Percentiles rank a stretch among this genome's conserved stretches.
These are phyloP conservation scores for Chaenodraco wilsoni DNA, from an alignment of 2,797 vertebrate genomes.

Conservation along the genomic window DNA sequence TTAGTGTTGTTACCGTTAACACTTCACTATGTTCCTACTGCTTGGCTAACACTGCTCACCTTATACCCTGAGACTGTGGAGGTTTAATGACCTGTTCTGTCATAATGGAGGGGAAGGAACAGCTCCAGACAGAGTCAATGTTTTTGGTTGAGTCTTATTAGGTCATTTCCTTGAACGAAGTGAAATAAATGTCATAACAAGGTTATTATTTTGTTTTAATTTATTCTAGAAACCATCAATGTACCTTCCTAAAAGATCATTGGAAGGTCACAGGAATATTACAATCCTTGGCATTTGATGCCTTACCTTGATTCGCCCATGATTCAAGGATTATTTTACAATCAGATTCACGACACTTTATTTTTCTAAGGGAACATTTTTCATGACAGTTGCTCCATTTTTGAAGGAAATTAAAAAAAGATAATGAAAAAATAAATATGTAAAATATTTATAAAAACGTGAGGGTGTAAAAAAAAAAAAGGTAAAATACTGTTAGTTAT, in stretches of 20 bases:
- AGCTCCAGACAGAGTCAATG: conserved; percentile 20
- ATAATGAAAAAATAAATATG: too few relatives aligned
- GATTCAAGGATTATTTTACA: not conserved
- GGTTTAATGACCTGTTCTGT: conserved; percentile 36
- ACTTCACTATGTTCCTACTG: conserved; percentile 22
- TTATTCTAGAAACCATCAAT: not conserved
- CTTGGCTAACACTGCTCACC: not conserved
- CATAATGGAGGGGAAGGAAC: conserved; percentile 11
- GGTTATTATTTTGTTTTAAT: not conserved
- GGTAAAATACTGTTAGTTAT: too few relatives aligned
- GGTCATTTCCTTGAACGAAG: not conserved
- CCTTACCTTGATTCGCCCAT: not conserved
- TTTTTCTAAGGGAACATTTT: too few relatives aligned
- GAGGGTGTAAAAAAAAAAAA: not conserved
- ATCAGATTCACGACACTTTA: too few relatives aligned
- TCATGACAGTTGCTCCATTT: too few relatives aligned
- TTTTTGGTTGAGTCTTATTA: conserved; percentile 35
- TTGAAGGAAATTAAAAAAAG: too few relatives aligned
- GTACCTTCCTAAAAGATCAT: conserved; percentile 2
- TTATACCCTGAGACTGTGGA: too few relatives aligned
- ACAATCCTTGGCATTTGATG: not conserved
- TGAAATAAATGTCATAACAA: not conserved
- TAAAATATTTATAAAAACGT: not conserved
- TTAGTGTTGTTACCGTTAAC: conserved; percentile 1
- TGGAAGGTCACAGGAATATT: conserved; percentile 28